These are phyloP conservation scores for Campoletis raptor DNA, from an alignment of 2,888 invertebrate species.

Conservation along the genomic window DNA sequence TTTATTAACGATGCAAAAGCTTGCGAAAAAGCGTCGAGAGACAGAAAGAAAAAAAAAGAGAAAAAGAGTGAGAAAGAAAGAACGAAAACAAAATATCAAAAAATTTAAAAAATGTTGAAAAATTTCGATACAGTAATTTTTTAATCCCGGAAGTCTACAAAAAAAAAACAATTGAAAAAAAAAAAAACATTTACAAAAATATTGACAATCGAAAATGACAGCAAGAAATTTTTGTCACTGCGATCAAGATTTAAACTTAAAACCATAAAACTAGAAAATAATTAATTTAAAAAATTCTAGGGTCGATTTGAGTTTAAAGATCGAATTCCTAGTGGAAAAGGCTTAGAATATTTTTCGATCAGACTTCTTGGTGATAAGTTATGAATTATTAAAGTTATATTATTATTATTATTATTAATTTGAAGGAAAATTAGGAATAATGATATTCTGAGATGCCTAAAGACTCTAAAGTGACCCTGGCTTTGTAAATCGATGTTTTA, in stretches of 20 bases:
- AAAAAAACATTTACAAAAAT: background rate
- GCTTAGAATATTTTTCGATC: background rate
- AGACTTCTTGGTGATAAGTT: background rate
- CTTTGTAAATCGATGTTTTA: background rate
- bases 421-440: conserved; percentile 4
- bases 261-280: background rate
- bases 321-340: background rate
- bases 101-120: background rate
- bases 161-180: background rate
- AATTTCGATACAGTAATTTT: background rate
- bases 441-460: background rate
- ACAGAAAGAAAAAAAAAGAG: background rate
- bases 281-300: background rate
- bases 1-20: conserved; percentile 59
- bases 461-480: background rate
- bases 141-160: background rate
- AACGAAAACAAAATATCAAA: background rate
- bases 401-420: too few relatives aligned
- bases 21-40: conserved; percentile 1
- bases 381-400: background rate
- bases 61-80: background rate
- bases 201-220: background rate
- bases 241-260: background rate
- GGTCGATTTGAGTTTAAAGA: background rate
- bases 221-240: background rate